Base-by-base conservation (phyloP, 2,888 invertebrate species). In the Osmoderma eremita region DNA sequence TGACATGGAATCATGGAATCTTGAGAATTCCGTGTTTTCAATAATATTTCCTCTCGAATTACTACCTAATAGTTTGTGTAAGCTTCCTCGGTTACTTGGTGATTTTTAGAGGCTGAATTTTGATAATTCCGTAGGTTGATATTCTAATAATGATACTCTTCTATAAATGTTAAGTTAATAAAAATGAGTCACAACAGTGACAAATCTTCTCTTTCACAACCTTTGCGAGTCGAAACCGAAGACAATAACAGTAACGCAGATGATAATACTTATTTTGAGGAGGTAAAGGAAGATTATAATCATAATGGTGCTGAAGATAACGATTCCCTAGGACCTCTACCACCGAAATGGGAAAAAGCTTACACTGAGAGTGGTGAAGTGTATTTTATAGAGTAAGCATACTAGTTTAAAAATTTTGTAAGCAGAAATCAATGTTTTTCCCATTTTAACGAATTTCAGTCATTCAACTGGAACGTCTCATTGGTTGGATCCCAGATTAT, bases 321-420 rank as follows among this genome's bases (percentile, higher is more conserved):
- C 72, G 92, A 91, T 79, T 92, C 93, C 71, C 84, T 97, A 64
- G 97, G 97, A 15, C 94, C 97, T 0, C 84, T 98, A 72, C 98
- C 98, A 65, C 87, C 91, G 3, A 97, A 97, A 85, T 98, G 98
- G 98, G 98, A 98, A 82, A 95, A 97, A 80, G 97, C 97, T 2
- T 97, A 93, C 79, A 97, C 98, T 10, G 97, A 97, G 72, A 93
- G 94, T 69, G 98, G 98, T 75, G 97, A 98, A 85, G 91, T 94
- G 68, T 98, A 98, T 84, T 98, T 97, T 79, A 98, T 98, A 75
- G 97, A 98, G 96, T 93, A 84, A 88, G 91, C 24, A 48, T 17
- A 15, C 3, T 17, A 3, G 8, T 48, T 48, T 48, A 18, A 24
- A 8, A 18, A 17, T 41, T 15, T 58, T 3, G 18, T 38, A 38